Base-by-base conservation (phyloP, 2,113 vertebrate species). In the Anseranas semipalmata region DNA sequence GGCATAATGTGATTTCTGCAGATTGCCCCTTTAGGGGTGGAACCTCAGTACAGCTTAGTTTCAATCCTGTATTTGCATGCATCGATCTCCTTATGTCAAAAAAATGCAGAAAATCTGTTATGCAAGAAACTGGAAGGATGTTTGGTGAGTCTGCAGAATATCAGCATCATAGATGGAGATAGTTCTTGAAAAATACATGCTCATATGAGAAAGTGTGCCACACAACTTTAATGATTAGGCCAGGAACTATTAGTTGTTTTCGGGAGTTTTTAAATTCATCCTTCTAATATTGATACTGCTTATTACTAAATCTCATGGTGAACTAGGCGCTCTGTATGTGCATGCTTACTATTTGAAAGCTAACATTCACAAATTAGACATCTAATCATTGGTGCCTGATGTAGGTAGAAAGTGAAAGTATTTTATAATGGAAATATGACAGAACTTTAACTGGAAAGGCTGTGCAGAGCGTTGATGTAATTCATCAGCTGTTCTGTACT, bases 391-490 rank as follows among this genome's bases (percentile, higher is more conserved):
- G 91, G 60, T 87, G 48, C 62, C 35, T 96, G n/a, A 65, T 88
- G 30, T 53, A 74, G 21, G 62, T 89, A 95, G 67, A 76, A 76
- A 76, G 13, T n/a, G 7, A 91, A 80, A 43, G 55, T 85, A 52
- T 89, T 93, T 96, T 92, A 41, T 95, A 97, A 95, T 66, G 72
- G 45, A 96, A 97, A 76, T 93, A 74, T 95, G 74, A 95, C 88
- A 94, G 96, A 97, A 86, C 27, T 93, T 96, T 95, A 98, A 96
- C 93, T 94, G 88, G 66, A 95, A 95, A 87, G 89, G 93, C 87
- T 87, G 78, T 93, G 46, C 60, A 77, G 75, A 81, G n/a, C 68
- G 66, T 96, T 91, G 73, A 39, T 97, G 63, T 94, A 89, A 97
- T 97, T 96, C 75, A 97, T 97, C 95, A 95, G 90, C 80, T 96